phyloP scores from a whole-genome alignment of 2,888 invertebrate species.

The Germaria angustata region DNA sequence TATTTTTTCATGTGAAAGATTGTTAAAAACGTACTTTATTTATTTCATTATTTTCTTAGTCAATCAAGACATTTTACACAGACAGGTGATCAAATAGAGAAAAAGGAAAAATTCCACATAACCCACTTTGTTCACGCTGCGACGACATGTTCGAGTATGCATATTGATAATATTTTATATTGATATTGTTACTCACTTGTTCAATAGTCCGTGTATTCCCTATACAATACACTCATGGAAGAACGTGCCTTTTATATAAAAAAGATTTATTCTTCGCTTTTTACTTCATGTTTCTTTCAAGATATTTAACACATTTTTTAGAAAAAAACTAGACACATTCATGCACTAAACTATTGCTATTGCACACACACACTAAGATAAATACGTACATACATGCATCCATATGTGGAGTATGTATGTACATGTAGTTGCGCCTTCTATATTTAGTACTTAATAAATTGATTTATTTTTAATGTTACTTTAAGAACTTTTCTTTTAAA shows the following conservation, averaged over 20 bases:
- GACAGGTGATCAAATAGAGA: not conserved
- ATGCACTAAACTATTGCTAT: not conserved
- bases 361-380: not conserved
- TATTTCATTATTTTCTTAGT: not conserved
- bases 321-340: constrained; percentile 9
- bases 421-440: not conserved
- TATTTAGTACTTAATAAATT: constrained; percentile 11
- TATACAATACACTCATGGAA: constrained; percentile 35
- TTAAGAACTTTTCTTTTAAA: constrained; percentile 16
- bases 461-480: constrained; percentile 28
- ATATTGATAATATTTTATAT: constrained; percentile 30
- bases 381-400: no score
- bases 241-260: constrained; percentile 61
- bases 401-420: no score
- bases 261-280: constrained; percentile 5
- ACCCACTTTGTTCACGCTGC: not conserved
- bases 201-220: constrained; percentile 57
- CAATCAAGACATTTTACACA: not conserved
- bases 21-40: no score
- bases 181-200: constrained; percentile 55
- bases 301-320: constrained; percentile 50
- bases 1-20: no score
- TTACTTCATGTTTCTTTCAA: constrained; percentile 16
- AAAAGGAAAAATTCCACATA: not conserved
- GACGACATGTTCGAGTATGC: not conserved